Conservation (phyloP, 1,140 invertebrate genomes). For the Drosophila saltans region DNA sequence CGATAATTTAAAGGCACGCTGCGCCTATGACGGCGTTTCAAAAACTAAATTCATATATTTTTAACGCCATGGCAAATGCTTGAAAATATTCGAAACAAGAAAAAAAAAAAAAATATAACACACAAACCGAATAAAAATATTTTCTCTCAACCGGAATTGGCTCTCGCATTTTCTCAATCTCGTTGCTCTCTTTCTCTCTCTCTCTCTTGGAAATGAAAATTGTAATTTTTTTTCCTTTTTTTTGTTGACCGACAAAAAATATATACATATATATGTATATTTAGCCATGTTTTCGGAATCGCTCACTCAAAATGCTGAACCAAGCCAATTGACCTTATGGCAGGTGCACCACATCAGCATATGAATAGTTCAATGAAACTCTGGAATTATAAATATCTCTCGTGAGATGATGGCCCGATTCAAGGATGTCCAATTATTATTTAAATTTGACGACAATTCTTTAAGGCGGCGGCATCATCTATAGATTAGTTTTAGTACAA, state of each 20-base stretch:
- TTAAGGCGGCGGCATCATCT: not conserved
- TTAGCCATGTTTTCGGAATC: constrained; percentile 47
- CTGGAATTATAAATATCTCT: constrained; percentile 66
- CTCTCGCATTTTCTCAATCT: constrained; percentile 21
- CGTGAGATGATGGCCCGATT: constrained; percentile 32
- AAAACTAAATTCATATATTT: constrained; percentile 80
- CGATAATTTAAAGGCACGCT: constrained; percentile 50
- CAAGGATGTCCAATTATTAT: constrained; percentile 27
- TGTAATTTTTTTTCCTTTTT: not conserved
- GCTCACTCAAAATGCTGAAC: not conserved
- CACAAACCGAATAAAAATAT: constrained; percentile 34
- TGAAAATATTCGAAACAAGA: constrained; percentile 62
- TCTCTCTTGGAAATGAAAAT: constrained; percentile 51
- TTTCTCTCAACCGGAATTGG: constrained; percentile 10
- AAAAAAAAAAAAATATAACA: constrained; percentile 19
- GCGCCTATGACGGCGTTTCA: constrained; percentile 78
- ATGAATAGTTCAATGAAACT: constrained; percentile 58
- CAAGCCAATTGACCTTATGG: constrained; percentile 63
- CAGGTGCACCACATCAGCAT: constrained; percentile 66
- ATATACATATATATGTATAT: constrained; percentile 12
- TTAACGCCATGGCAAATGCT: constrained; percentile 67
- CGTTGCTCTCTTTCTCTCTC: constrained; percentile 20
- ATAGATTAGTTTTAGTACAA: not conserved
- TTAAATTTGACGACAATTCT: not conserved
- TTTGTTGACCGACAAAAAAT: constrained; percentile 56